Percentiles rank a stretch among this genome's conserved stretches.
Evolutionary conservation across 2,113 vertebrate genomes (phyloP).

Genomic region (Hippocampus barbouri): DNA sequence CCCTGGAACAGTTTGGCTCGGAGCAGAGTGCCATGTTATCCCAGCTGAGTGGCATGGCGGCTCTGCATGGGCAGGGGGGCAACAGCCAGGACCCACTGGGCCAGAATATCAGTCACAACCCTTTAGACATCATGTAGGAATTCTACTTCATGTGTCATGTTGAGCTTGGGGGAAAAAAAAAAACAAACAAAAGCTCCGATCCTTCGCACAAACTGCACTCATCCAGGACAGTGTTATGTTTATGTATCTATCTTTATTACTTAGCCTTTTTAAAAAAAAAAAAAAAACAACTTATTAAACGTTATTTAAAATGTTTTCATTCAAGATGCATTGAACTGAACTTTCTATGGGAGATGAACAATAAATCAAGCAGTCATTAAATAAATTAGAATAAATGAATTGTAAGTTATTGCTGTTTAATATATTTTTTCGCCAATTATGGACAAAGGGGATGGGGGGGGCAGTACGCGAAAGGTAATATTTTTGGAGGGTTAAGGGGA

Average conservation of each 20-base stretch:
- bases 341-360: constrained; percentile 82
- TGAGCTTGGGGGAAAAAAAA: constrained; percentile 5
- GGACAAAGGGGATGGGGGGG: constrained; percentile 61
- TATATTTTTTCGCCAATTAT: constrained; percentile 73
- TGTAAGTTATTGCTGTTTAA: constrained; percentile 80
- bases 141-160: constrained; percentile 37
- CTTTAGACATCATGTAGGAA: constrained; percentile 94
- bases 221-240: constrained; percentile 78
- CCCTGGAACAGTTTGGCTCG: constrained; percentile 72
- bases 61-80: constrained; percentile 83
- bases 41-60: constrained; percentile 87
- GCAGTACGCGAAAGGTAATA: constrained; percentile 65
- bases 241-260: constrained; percentile 60
- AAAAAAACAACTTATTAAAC: constrained; percentile 52
- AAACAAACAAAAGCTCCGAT: constrained; percentile 19
- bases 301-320: constrained; percentile 78
- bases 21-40: constrained; percentile 84
- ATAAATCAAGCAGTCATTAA: constrained; percentile 63
- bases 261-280: constrained; percentile 61
- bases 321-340: constrained; percentile 75
- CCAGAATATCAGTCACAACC: constrained; percentile 89
- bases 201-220: constrained; percentile 68
- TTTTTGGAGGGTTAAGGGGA: constrained; percentile 56
- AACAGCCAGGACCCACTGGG: constrained; percentile 85
- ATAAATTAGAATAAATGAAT: constrained; percentile 84